Evolutionary conservation across 2,797 vertebrate genomes (phyloP).

Genomic region (Mico argentatus): DNA sequence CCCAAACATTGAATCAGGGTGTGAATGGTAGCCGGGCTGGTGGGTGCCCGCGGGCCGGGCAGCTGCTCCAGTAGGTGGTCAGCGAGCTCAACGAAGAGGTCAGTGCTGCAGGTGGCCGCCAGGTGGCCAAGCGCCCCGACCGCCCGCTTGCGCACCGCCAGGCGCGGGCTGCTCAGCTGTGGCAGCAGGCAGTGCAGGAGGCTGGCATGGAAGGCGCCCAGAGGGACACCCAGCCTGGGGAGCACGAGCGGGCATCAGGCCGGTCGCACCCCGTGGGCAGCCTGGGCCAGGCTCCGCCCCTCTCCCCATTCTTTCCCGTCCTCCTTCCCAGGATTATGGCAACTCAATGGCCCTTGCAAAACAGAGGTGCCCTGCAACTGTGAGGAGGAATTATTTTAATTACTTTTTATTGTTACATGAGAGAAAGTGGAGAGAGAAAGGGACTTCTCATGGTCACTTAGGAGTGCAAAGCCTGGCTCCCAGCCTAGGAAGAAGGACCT

Average conservation of each 20-base stretch:
- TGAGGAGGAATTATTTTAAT: not conserved
- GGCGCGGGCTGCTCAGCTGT: constrained; percentile 93
- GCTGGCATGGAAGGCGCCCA: constrained; percentile 92
- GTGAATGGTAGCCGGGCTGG: constrained; percentile 89
- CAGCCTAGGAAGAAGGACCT: not conserved
- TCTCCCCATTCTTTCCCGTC: not conserved
- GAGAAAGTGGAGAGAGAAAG: not conserved
- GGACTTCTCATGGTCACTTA: not conserved
- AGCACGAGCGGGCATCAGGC: not conserved
- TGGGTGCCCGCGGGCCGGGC: constrained; percentile 82
- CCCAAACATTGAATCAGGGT: constrained; percentile 96
- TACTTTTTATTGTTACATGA: not conserved
- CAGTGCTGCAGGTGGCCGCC: constrained; percentile 91
- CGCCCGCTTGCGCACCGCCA: constrained; percentile 95
- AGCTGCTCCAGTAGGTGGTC: constrained; percentile 91
- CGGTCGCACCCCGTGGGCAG: not conserved
- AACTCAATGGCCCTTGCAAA: not conserved
- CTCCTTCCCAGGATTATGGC: not conserved
- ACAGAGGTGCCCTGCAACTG: not conserved
- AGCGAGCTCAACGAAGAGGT: constrained; percentile 92
- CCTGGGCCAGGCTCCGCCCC: not conserved
- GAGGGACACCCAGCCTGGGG: constrained; percentile 90
- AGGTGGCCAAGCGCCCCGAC: constrained; percentile 94
- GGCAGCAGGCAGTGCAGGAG: constrained; percentile 93
- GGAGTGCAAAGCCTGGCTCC: not conserved